A percentile compares a stretch with the other conserved stretches of the same genome.
Conservation (phyloP, 2,888 invertebrate species). For the Philopedon plagiatum region DNA sequence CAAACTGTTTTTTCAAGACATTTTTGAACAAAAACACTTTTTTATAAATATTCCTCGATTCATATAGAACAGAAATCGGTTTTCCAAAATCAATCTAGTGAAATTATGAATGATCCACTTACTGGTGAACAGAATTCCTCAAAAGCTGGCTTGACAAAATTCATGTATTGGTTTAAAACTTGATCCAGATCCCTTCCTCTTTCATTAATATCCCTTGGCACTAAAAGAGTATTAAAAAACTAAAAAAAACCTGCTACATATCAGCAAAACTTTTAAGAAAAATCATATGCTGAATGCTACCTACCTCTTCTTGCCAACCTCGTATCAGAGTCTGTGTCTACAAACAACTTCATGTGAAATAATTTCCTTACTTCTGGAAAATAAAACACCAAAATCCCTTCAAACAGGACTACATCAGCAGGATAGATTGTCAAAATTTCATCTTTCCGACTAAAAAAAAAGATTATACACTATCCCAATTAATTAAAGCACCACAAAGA, state of each 20-base stretch:
- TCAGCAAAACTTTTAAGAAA: neutral
- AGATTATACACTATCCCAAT: no score
- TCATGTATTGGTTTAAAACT: conserved; percentile 96
- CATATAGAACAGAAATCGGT: no score
- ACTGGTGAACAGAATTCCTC: conserved; percentile 99
- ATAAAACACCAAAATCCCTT: conserved; percentile 98
- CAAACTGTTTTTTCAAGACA: no score
- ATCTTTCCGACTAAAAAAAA: conserved; percentile 71
- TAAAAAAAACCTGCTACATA: neutral
- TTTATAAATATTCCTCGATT: no score
- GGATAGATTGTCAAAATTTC: conserved; percentile 88
- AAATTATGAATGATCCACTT: conserved; percentile 67
- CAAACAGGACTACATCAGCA: conserved; percentile 96
- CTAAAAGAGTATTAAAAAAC: conserved; percentile 71
- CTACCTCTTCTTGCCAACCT: conserved; percentile 94
- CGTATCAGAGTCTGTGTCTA: conserved; percentile 99
- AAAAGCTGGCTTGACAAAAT: conserved; percentile 99
- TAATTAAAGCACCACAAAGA: no score
- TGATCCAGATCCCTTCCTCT: conserved; percentile 94
- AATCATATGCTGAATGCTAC: neutral
- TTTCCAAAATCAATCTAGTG: no score
- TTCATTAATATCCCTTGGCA: conserved; percentile 96
- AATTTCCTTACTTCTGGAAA: conserved; percentile 94
- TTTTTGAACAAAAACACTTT: no score
- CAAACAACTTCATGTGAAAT: conserved; percentile 99